Evolutionary conservation across 1,140 invertebrate species (phyloP).

Genomic region (Danaus melanippus): DNA sequence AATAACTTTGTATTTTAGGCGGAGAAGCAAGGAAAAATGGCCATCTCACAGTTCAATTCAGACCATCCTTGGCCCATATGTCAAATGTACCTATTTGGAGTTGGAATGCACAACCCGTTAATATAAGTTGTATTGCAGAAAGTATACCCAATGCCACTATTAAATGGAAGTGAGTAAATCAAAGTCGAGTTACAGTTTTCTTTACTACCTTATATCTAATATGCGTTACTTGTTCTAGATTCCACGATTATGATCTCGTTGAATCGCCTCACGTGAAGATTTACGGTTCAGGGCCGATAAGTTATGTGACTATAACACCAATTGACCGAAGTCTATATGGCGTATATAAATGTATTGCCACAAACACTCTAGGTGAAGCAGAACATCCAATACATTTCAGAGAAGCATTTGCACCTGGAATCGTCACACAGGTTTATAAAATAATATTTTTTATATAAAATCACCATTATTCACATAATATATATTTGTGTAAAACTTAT

Average conservation of each 20-base stretch:
- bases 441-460: constrained; percentile 2
- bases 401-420: constrained; percentile 74
- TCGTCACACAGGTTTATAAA: constrained; percentile 45
- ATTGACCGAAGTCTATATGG: constrained; percentile 78
- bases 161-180: constrained; percentile 77
- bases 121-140: constrained; percentile 90
- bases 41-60: constrained; percentile 88
- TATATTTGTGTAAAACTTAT: not conserved
- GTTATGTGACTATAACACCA: constrained; percentile 79
- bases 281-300: constrained; percentile 78
- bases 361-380: constrained; percentile 81
- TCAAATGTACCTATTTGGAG: constrained; percentile 81
- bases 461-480: not conserved
- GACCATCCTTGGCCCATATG: constrained; percentile 84
- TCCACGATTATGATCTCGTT: constrained; percentile 69
- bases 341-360: constrained; percentile 86
- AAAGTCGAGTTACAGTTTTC: not conserved
- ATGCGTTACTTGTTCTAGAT: constrained; percentile 33
- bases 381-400: constrained; percentile 80
- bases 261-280: constrained; percentile 75
- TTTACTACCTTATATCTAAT: constrained; percentile 3
- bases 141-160: constrained; percentile 95
- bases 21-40: constrained; percentile 82
- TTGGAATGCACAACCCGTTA: constrained; percentile 85
- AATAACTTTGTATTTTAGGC: constrained; percentile 39